Conservation (phyloP, 2,113 vertebrate genomes). For the Gnathonemus longibarbis region DNA sequence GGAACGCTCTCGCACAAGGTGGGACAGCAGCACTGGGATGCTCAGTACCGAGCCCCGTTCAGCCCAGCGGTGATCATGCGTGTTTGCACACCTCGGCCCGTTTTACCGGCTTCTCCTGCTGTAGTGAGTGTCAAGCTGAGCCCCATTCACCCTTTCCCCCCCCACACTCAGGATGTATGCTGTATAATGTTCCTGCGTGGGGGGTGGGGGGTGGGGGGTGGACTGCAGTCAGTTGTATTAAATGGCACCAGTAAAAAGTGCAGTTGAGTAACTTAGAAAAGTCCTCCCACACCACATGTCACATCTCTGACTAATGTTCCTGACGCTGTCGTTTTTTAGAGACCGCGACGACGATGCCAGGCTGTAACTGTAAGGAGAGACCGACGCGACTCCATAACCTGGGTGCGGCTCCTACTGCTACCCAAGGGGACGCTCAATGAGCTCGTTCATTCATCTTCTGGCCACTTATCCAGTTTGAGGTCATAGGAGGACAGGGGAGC, state of each 20-base stretch:
- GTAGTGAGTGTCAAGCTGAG: not conserved
- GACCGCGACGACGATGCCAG: not conserved
- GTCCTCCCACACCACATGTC: constrained; percentile 4
- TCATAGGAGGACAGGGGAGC: not conserved
- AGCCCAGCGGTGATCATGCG: not conserved
- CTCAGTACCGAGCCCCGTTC: not conserved
- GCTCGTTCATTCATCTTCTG: not conserved
- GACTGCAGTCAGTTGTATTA: not conserved
- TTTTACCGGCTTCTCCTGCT: not conserved
- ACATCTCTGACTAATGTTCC: constrained; percentile 6
- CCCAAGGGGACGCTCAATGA: not conserved
- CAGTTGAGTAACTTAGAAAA: not conserved
- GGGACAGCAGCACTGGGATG: not conserved
- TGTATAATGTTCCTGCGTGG: not conserved
- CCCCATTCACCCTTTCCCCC: not conserved
- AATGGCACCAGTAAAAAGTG: not conserved
- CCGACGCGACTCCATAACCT: not conserved
- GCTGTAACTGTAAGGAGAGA: not conserved
- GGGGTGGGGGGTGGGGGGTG: not conserved
- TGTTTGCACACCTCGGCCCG: not conserved
- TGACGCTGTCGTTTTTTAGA: not conserved
- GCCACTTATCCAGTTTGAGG: not conserved
- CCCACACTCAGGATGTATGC: not conserved
- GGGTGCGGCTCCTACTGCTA: not conserved
- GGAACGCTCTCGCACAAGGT: not conserved